phyloP scores from a whole-genome alignment of 30 jellyfish, hydroid and myxozoan species.

The Rhopilema esculentum region DNA sequence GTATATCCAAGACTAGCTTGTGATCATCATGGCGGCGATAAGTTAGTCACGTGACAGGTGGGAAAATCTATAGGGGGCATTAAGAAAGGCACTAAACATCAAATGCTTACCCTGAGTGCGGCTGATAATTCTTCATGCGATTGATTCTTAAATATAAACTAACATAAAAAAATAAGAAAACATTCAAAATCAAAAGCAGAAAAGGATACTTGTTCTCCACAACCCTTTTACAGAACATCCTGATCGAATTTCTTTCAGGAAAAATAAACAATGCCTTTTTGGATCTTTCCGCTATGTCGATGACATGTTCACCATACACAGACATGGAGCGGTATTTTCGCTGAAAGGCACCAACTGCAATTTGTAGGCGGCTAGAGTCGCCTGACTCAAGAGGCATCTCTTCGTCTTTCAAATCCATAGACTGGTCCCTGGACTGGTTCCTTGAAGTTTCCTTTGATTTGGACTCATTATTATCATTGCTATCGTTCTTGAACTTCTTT shows the following conservation, averaged over 20 bases:
- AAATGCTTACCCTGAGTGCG: too few species aligned
- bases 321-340: slow-evolving; percentile 82
- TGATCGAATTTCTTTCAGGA: slow-evolving; percentile 57
- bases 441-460: slow-evolving; percentile 18
- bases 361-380: slow-evolving; percentile 63
- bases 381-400: slow-evolving; percentile 47
- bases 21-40: too few species aligned
- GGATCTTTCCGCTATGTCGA: slow-evolving; percentile 80
- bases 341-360: slow-evolving; percentile 79
- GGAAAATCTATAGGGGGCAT: too few species aligned
- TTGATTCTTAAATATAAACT: too few species aligned
- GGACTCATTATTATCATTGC: slow-evolving; percentile 15
- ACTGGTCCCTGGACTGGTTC: slow-evolving; percentile 37
- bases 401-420: slow-evolving; percentile 56
- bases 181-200: too few species aligned
- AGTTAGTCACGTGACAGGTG: too few species aligned
- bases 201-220: slow-evolving; percentile 89
- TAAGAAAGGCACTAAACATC: too few species aligned
- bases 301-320: slow-evolving; percentile 80
- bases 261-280: slow-evolving; percentile 75
- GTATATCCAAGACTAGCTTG: too few species aligned
- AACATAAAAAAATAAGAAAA: too few species aligned
- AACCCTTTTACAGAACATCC: slow-evolving; percentile 77
- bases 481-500: slow-evolving; percentile 24
- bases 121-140: too few species aligned